Evolutionary conservation across 2,113 vertebrate species (phyloP), one percentile per base, ranked within the genome.

Genomic region (Plectropomus leopardus): DNA sequence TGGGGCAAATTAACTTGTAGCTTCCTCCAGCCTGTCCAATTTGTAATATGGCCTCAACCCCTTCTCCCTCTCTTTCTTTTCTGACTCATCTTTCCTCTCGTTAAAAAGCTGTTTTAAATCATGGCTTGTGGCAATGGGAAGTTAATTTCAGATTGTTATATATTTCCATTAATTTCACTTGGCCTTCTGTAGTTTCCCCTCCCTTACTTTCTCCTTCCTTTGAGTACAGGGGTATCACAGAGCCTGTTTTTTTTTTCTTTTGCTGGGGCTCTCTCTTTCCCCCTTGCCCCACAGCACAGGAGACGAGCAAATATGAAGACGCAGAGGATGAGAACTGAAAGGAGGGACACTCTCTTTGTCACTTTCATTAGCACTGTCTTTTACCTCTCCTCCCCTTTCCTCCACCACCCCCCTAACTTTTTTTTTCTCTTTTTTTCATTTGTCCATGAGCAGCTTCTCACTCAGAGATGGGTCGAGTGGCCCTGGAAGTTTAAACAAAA

Each of bases 71-170:
- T 85, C 40, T 64, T 68, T 80, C 63, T 90, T 74, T 76, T 89
- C 85, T 87, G 80, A 86, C 44, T 89, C 84, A 74, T 88, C 83
- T 86, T 86, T 82, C 86, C 93, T 88, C 89, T 94, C 91, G 93
- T 92, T 92, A 88, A 92, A 95, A 94, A 81, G 47, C 67, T 50
- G 67, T 82, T 91, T 90, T 82, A 88, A 91, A 89, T 88, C 92
- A 83, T 97, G 94, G 96, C 96, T 96, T 86, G 94, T 96, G 96
- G 96, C 96, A 95, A 96, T 96, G 90, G 91, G 92, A 97, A 97
- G 95, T 96, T 97, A 96, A 97, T 97, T 97, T 97, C 94, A 96
- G 94, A 96, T 96, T 88, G 92, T 95, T 95, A 95, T 96, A 94
- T 95, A 95, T 93, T 95, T 95, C 93, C 95, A 95, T 96, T 97